Base-by-base conservation (phyloP, 2,113 vertebrate genomes). In the Trematomus loennbergii region DNA sequence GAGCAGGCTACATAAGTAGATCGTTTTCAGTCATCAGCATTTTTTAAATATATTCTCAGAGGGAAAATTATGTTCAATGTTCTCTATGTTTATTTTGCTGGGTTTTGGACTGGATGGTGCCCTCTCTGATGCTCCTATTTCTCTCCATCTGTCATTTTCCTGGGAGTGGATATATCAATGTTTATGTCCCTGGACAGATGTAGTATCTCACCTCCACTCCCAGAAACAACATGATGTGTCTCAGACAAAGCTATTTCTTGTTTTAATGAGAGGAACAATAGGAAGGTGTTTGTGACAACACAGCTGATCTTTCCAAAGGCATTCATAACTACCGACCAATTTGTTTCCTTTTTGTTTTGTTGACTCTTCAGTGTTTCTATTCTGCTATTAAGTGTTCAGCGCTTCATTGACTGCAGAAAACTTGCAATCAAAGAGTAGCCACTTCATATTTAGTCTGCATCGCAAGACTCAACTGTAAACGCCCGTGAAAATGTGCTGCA, bases 181-280 rank as follows among this genome's bases (percentile, higher is more conserved):
- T 72, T 82, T 83, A 74, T 48, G 36, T 83, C 66, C 52, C 54
- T 57, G 52, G 80, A 79, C 33, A 83, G 80, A 79, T 58, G 57
- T 33, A 58, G 43, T 59, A 67, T 53, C 74, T 80, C 68, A 86
- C 50, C 58, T 46, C 11, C 33, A 46, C 22, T 73, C 33, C 63
- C 15, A 40, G 40, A 50, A 67, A 81, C 64, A 60, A 66, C n/a
- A 69, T 49, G 48, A 62, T 57, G 52, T 25, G 5, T 29, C 11
- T 81, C 36, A 69, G 46, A 75, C 53, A 60, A 57, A 45, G 25
- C 45, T 43, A 16, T 69, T 82, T 78, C 48, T 57, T 52, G 48
- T 74, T 49, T 17, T 22, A 59, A 46, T 36, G 55, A 83, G 20
- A 15, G 53, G 43, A 25, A 68, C n/a, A 40, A 15, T 4, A 29